These are phyloP conservation scores for Pocillopora verrucosa DNA, from an alignment of 64 coral and sea anemone species.

Conservation along the genomic window DNA sequence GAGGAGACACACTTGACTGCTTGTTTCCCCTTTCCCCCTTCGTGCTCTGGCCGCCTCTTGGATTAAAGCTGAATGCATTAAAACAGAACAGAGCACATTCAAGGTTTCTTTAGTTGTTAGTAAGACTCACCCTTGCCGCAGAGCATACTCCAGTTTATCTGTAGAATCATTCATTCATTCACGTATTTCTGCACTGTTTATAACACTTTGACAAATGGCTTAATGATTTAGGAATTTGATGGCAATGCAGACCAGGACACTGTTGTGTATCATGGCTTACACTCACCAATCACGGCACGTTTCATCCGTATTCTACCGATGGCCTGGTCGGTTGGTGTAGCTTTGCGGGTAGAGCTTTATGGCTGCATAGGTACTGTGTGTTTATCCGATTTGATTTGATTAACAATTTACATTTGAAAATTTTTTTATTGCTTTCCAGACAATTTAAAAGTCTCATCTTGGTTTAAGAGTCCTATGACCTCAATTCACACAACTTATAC, in stretches of 20 bases:
- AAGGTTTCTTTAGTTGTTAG: no score
- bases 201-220: not conserved
- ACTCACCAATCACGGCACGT: slow-evolving; percentile 30
- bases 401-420: not conserved
- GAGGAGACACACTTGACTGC: no score
- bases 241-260: slow-evolving; percentile 43
- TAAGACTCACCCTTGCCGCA: no score
- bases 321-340: slow-evolving; percentile 15
- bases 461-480: no score
- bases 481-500: no score
- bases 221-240: slow-evolving; percentile 11
- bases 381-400: not conserved
- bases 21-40: no score
- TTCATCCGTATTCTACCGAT: slow-evolving; percentile 42
- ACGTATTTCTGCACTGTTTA: no score
- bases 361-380: slow-evolving; percentile 31
- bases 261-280: slow-evolving; percentile 29
- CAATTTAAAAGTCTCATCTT: not conserved
- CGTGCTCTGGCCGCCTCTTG: no score
- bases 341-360: slow-evolving; percentile 43
- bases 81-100: no score
- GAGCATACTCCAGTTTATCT: no score
- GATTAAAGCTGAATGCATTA: no score
- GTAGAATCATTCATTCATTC: no score
- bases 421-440: not conserved